Conservation (phyloP, 2,888 invertebrate species). For the Ryuthela nishihirai region DNA sequence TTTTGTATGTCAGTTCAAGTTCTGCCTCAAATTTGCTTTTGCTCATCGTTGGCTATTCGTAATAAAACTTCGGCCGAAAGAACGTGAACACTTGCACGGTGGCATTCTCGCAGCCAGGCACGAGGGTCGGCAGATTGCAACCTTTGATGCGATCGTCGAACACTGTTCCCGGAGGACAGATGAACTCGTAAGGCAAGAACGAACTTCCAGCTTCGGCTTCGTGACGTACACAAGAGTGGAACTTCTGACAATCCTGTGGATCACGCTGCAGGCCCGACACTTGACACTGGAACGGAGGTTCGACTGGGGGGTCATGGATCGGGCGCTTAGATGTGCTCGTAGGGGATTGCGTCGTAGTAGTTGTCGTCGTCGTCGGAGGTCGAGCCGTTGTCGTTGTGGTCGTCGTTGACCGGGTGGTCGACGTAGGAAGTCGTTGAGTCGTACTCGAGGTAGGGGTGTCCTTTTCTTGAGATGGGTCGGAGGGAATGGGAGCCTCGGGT, state of each 20-base stretch:
- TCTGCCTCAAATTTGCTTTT: too few species aligned
- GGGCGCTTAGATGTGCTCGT: conserved; percentile 3
- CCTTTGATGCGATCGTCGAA: conserved; percentile 38
- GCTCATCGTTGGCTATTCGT: too few species aligned
- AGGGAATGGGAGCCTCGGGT: conserved; percentile 6
- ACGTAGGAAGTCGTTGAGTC: conserved; percentile 3
- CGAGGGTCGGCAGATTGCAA: conserved; percentile 39
- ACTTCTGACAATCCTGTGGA: conserved; percentile 41
- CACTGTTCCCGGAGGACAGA: conserved; percentile 42
- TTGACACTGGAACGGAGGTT: conserved; percentile 23
- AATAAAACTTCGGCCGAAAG: conserved; percentile 19
- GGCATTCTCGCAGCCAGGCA: conserved; percentile 36
- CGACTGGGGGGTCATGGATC: conserved; percentile 17
- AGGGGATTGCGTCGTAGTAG: conserved; percentile 10
- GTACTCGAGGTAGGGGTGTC: neutral
- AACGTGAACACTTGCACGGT: conserved; percentile 28
- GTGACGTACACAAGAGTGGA: conserved; percentile 41
- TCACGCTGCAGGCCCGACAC: conserved; percentile 39
- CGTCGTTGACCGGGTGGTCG: conserved; percentile 8
- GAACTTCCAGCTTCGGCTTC: conserved; percentile 26
- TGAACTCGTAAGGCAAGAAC: conserved; percentile 38
- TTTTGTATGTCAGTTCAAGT: too few species aligned
- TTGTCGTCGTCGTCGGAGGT: conserved; percentile 3
- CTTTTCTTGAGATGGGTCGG: neutral
- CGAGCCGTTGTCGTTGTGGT: conserved; percentile 15